A percentile compares a stretch with the other conserved stretches of the same genome.
Conservation (phyloP, 2,888 invertebrate species). For the Mesorhabditis belari region DNA sequence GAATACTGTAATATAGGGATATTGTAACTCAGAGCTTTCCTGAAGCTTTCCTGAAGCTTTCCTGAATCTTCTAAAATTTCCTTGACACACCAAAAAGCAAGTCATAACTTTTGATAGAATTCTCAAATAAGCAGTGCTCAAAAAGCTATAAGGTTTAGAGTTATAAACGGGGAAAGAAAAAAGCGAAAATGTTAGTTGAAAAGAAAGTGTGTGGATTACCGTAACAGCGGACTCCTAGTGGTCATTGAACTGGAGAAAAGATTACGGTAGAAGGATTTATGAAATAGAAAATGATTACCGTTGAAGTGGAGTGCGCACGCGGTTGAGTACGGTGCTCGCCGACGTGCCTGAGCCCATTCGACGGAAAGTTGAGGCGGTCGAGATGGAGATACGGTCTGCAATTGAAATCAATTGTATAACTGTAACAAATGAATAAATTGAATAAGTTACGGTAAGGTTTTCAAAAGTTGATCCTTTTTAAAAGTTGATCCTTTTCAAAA, state of each 20-base stretch:
- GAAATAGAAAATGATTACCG: background rate
- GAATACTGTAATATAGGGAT: too few relatives aligned
- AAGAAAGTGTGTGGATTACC: background rate
- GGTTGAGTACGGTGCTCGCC: slow-evolving; percentile 14
- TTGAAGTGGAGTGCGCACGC: slow-evolving; percentile 5
- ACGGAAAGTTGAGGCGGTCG: slow-evolving; percentile 33
- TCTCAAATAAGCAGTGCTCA: slow-evolving; percentile 1
- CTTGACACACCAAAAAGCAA: slow-evolving; percentile 1
- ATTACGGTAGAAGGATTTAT: background rate
- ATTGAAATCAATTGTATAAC: too few relatives aligned
- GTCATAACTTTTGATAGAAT: slow-evolving; percentile 1
- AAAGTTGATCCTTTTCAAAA: too few relatives aligned
- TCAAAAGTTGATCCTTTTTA: too few relatives aligned
- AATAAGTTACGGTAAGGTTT: too few relatives aligned
- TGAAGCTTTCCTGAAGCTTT: too few relatives aligned
- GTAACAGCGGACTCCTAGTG: slow-evolving; percentile 2
- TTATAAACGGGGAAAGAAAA: too few relatives aligned
- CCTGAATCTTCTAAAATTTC: too few relatives aligned
- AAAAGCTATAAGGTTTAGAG: too few relatives aligned
- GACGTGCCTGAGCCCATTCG: slow-evolving; percentile 46
- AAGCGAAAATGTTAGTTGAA: background rate
- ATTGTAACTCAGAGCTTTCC: too few relatives aligned
- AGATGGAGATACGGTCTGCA: slow-evolving; percentile 30
- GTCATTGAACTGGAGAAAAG: background rate
- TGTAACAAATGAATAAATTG: too few relatives aligned